phyloP scores from a whole-genome alignment of 2,113 vertebrate species.

The Osmerus eperlanus region DNA sequence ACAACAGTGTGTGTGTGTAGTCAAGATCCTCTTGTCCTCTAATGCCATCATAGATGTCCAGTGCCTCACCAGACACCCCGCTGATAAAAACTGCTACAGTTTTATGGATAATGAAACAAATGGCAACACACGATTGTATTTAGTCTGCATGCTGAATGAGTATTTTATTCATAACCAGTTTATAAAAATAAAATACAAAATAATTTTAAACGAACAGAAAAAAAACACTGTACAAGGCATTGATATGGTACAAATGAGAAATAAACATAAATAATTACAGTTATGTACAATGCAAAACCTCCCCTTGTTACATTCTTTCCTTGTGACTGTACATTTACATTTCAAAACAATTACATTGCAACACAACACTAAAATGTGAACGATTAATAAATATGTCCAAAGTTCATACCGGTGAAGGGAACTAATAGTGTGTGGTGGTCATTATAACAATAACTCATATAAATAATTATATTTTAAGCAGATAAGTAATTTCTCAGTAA shows the following conservation, averaged over 20 bases:
- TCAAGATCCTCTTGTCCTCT: no score
- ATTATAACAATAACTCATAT: not conserved
- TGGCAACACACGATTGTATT: conserved; percentile 24
- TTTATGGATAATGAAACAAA: not conserved
- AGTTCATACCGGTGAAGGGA: conserved; percentile 36
- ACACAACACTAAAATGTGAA: conserved; percentile 51
- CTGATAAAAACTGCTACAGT: not conserved
- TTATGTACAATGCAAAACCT: conserved; percentile 87
- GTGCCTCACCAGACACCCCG: not conserved
- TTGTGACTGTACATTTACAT: conserved; percentile 66
- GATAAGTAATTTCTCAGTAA: not conserved
- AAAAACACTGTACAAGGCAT: conserved; percentile 98
- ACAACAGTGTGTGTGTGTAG: not conserved
- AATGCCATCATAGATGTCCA: no score
- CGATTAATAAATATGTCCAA: conserved; percentile 32
- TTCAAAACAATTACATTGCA: conserved; percentile 61
- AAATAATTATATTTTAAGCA: no score
- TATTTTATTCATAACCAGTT: conserved; percentile 98
- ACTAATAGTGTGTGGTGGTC: conserved; percentile 3
- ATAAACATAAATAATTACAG: conserved; percentile 96
- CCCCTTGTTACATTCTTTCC: conserved; percentile 68
- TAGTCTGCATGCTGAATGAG: conserved; percentile 94
- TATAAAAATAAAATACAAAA: conserved; percentile 99
- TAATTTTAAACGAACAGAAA: conserved; percentile 94
- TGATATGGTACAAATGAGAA: conserved; percentile 95